These are phyloP conservation scores for Lithophane ornitopus DNA, from an alignment of 2,888 invertebrate genomes.

Conservation along the genomic window DNA sequence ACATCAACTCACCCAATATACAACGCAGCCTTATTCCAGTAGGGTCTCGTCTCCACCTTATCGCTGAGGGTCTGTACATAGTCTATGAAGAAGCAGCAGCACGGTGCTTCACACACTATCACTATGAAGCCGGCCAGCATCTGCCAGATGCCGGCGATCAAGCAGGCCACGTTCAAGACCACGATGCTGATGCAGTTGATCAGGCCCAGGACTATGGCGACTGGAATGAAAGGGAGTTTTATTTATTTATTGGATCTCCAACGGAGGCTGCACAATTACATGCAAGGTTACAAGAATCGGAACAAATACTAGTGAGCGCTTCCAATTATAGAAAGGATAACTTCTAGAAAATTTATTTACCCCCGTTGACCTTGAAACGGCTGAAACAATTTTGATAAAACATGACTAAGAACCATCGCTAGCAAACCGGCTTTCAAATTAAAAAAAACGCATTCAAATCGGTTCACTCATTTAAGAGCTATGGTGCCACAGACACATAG, in stretches of 20 bases:
- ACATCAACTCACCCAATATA: conserved; percentile 94
- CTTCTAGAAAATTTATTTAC: no score
- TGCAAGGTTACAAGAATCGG: neutral
- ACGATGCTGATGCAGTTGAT: conserved; percentile 93
- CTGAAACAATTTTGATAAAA: no score
- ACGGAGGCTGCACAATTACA: neutral
- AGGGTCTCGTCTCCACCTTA: conserved; percentile 95
- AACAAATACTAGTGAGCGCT: neutral
- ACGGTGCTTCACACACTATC: conserved; percentile 98
- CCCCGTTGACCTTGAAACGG: no score
- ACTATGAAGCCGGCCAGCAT: conserved; percentile 97
- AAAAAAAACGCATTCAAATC: no score
- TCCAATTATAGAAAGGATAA: neutral
- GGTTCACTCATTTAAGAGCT: no score
- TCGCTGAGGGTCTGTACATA: conserved; percentile 97
- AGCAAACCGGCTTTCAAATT: no score
- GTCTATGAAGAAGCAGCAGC: conserved; percentile 99
- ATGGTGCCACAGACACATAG: no score
- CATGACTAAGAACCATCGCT: no score
- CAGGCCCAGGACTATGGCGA: conserved; percentile 95
- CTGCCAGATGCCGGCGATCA: conserved; percentile 96
- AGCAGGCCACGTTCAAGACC: conserved; percentile 91
- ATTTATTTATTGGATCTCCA: conserved; percentile 3
- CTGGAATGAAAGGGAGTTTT: conserved; percentile 87
- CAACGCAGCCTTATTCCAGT: conserved; percentile 96